These are phyloP conservation scores for Drosophila kikkawai DNA, from an alignment of 1,140 invertebrate genomes.

Conservation along the genomic window DNA sequence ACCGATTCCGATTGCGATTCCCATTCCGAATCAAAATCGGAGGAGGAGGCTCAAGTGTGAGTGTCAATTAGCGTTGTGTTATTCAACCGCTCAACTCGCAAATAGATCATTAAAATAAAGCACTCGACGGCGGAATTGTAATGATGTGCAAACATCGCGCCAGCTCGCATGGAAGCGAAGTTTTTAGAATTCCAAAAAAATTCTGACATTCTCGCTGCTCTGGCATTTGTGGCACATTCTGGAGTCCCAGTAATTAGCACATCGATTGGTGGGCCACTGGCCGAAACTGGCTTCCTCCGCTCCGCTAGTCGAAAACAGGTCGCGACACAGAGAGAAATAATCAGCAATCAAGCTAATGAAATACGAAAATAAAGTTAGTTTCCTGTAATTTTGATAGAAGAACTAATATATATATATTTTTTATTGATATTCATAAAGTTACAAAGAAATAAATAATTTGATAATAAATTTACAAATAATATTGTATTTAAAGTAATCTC, in stretches of 20 bases:
- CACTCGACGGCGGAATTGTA: conserved; percentile 59
- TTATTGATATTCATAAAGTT: not conserved
- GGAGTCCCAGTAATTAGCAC: conserved; percentile 43
- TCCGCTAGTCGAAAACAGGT: conserved; percentile 34
- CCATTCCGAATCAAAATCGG: conserved; percentile 23
- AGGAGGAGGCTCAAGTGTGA: conserved; percentile 43
- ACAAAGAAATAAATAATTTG: not conserved
- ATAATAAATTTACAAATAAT: not conserved
- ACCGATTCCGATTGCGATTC: conserved; percentile 18
- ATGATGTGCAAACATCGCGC: conserved; percentile 71
- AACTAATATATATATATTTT: not conserved
- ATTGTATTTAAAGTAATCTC: no score
- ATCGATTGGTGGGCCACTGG: conserved; percentile 42
- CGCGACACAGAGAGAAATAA: conserved; percentile 7
- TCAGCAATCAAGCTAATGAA: no score
- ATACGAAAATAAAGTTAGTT: no score
- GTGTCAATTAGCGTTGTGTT: conserved; percentile 69
- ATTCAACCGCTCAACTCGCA: conserved; percentile 56
- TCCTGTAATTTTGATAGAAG: no score
- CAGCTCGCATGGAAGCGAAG: not conserved
- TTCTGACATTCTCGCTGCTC: not conserved
- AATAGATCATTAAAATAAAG: conserved; percentile 58
- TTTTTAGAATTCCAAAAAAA: conserved; percentile 3
- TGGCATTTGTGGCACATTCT: conserved; percentile 11
- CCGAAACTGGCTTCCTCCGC: conserved; percentile 58